phyloP scores from a whole-genome alignment of 2,797 vertebrate species.

The Sebastes iracundus region DNA sequence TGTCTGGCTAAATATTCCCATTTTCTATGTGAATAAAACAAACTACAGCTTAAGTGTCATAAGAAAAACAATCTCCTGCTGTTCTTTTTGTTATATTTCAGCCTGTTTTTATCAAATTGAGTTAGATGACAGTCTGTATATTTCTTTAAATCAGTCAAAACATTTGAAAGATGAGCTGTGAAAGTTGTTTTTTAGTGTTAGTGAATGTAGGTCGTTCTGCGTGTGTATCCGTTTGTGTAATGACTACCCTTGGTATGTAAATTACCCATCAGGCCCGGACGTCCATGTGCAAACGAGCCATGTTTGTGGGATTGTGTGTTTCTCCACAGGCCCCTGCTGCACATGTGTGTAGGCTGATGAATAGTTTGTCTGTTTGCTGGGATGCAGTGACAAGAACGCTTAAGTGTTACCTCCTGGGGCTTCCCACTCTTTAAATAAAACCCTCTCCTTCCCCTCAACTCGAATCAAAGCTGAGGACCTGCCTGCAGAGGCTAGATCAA shows the following conservation, averaged over 20 bases:
- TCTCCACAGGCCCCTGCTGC: slow-evolving; percentile 49
- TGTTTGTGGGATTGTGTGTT: slow-evolving; percentile 49
- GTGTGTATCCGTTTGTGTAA: slow-evolving; percentile 62
- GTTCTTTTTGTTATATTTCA: background rate
- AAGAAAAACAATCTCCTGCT: background rate
- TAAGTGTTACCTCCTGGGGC: slow-evolving; percentile 81
- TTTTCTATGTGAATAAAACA: background rate
- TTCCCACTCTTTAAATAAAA: slow-evolving; percentile 79
- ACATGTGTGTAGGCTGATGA: slow-evolving; percentile 77
- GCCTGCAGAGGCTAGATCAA: slow-evolving; percentile 76
- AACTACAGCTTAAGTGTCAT: background rate
- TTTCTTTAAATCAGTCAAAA: background rate
- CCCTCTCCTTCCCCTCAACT: slow-evolving; percentile 64
- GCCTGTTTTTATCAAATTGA: background rate
- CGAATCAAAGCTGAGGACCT: slow-evolving; percentile 76
- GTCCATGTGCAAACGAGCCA: slow-evolving; percentile 61
- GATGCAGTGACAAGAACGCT: slow-evolving; percentile 72
- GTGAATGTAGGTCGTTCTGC: slow-evolving; percentile 43
- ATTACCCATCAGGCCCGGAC: slow-evolving; percentile 56
- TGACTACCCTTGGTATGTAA: slow-evolving; percentile 69
- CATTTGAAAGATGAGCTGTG: slow-evolving; percentile 30
- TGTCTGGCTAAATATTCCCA: background rate
- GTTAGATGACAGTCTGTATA: background rate
- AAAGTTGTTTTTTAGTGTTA: slow-evolving; percentile 38
- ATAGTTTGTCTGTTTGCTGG: slow-evolving; percentile 75